phyloP scores from a whole-genome alignment of 1,140 invertebrate genomes.

The Trialeurodes vaporariorum region DNA sequence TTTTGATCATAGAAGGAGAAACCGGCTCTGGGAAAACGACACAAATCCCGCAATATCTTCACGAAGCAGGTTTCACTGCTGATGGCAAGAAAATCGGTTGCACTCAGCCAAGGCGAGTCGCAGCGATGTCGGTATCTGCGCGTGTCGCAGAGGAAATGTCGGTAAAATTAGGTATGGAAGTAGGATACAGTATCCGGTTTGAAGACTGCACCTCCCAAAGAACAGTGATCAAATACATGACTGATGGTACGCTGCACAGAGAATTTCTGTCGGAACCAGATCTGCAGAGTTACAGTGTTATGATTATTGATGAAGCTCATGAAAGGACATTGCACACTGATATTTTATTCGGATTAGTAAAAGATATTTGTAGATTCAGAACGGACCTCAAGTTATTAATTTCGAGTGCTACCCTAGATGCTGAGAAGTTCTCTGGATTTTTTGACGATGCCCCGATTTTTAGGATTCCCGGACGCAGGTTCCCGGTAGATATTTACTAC shows the following conservation, averaged over 20 bases:
- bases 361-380: constrained; percentile 92
- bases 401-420: constrained; percentile 95
- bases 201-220: constrained; percentile 66
- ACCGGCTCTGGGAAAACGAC: constrained; percentile 98
- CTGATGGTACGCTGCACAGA: constrained; percentile 93
- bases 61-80: constrained; percentile 78
- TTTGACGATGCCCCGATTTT: constrained; percentile 99
- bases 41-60: constrained; percentile 94
- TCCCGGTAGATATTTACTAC: constrained; percentile 92
- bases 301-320: constrained; percentile 99
- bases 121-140: constrained; percentile 65
- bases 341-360: constrained; percentile 95
- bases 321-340: constrained; percentile 97
- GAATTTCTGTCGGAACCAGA: constrained; percentile 97
- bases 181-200: constrained; percentile 67
- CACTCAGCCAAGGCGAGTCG: constrained; percentile 53
- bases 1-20: constrained; percentile 95
- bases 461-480: constrained; percentile 78
- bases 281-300: constrained; percentile 62
- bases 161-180: constrained; percentile 55
- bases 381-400: constrained; percentile 92
- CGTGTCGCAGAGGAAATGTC: constrained; percentile 60
- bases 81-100: constrained; percentile 66
- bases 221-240: constrained; percentile 95
- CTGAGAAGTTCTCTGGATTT: constrained; percentile 95